Evolutionary conservation across 2,113 vertebrate genomes (phyloP), one percentile per base, ranked within the genome.

Genomic region (Fregata magnificens): DNA sequence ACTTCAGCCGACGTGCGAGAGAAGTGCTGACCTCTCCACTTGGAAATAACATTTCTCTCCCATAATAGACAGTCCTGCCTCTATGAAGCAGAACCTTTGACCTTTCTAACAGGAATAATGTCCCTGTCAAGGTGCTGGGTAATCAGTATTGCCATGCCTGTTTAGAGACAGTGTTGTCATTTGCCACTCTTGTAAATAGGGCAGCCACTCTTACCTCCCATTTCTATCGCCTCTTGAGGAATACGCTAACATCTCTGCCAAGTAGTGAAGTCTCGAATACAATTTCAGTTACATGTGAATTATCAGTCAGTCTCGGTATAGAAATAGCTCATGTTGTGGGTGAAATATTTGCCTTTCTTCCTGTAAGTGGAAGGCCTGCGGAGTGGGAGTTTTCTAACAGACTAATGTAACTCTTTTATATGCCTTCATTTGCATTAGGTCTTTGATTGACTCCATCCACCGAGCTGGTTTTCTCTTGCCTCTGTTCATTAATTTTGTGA

Each of bases 281-380:
- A 61, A 36, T 88, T 95, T 95, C 66, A 88, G 92, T 82, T 92
- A 40, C 91, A 52, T 72, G 86, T 89, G 88, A 95, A 91, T 91
- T 92, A 95, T 92, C 94, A 97, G 83, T 81, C 82, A 78, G 65
- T 92, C 83, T 86, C 20, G 1, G 61, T 82, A 20, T 76, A 89
- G 95, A 95, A 97, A 95, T 97, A 93, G 83, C 86, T 93, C 63
- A 34, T 63, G 66, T 92, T 84, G 97, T 96, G 95, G 91, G 96
- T 97, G 96, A 96, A 93, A 95, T 95, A 90, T 94, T 95, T 97
- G 91, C 94, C 88, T 96, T 92, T 91, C 88, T 92, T 86, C 58
- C 80, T 85, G 71, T 67, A 86, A 91, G 89, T 89, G 71, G 76
- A 89, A 93, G 81, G 73, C 71, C 72, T 76, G 62, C 4, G 17